A percentile compares a stretch with the other conserved stretches of the same genome.
Conservation (phyloP, 1,140 invertebrate species). For the Dysdera silvatica region DNA sequence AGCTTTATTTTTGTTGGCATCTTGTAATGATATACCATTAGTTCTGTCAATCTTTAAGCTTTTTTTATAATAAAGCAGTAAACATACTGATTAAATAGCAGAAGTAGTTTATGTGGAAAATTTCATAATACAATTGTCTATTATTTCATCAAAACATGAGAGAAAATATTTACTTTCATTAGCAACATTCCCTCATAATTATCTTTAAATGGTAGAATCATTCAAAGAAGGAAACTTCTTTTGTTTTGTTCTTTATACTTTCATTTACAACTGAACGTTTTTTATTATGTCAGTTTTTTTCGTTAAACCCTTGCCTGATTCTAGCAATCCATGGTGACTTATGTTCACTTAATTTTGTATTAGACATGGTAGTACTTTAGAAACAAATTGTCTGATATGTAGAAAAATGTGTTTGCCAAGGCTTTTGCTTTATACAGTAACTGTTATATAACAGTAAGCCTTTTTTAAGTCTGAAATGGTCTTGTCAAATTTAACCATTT, state of each 20-base stretch:
- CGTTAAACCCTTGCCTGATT: neutral
- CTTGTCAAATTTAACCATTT: constrained; percentile 16
- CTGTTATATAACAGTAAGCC: neutral
- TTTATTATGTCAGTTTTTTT: too few species aligned
- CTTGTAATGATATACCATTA: neutral
- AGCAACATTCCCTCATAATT: constrained; percentile 25
- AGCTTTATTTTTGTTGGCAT: too few species aligned
- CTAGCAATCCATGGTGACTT: too few species aligned
- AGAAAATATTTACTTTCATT: constrained; percentile 19
- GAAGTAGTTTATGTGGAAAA: neutral
- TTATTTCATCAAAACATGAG: constrained; percentile 12
- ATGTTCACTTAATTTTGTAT: too few species aligned
- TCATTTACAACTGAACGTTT: too few species aligned
- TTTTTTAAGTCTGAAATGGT: constrained; percentile 6
- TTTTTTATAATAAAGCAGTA: constrained; percentile 15
- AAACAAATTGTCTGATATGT: neutral
- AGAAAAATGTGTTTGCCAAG: neutral
- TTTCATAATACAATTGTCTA: neutral
- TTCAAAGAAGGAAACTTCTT: too few species aligned
- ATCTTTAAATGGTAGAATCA: neutral
- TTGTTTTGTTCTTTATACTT: too few species aligned
- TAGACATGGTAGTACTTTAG: neutral
- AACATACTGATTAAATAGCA: neutral
- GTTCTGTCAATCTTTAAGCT: constrained; percentile 17
- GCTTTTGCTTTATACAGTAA: constrained; percentile 3